Conservation (phyloP, 2,797 vertebrate genomes). For the Fundulus diaphanus region DNA sequence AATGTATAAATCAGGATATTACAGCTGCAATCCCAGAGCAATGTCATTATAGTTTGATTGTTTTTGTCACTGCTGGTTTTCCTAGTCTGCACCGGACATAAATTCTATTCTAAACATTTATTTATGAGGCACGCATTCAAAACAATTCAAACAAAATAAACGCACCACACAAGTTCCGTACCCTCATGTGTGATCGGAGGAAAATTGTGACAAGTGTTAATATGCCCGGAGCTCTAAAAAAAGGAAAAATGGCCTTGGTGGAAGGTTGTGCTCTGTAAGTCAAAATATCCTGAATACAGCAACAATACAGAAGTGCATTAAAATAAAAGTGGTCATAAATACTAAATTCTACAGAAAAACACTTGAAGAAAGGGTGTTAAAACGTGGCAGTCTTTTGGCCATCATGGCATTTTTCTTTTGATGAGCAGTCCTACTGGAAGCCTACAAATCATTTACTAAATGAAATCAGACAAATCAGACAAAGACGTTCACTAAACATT, state of each 20-base stretch:
- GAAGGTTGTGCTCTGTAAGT: neutral
- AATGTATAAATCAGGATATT: slow-evolving; percentile 16
- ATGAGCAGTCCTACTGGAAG: neutral
- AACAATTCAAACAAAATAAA: slow-evolving; percentile 32
- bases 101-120: slow-evolving; percentile 35
- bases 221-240: slow-evolving; percentile 2
- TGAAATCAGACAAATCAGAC: too few relatives aligned
- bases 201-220: slow-evolving; percentile 39
- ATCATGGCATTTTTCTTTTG: neutral
- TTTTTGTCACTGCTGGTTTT: slow-evolving; percentile 30
- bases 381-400: too few relatives aligned
- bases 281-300: neutral
- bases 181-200: slow-evolving; percentile 7
- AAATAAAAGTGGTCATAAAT: neutral
- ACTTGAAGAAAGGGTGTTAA: neutral
- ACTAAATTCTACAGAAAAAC: neutral
- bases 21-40: slow-evolving; percentile 3
- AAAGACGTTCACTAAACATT: too few relatives aligned
- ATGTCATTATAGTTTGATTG: slow-evolving; percentile 6
- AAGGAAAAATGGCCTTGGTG: neutral
- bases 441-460: slow-evolving; percentile 24
- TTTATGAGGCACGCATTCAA: slow-evolving; percentile 16
- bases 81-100: slow-evolving; percentile 7
- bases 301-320: neutral
- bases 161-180: slow-evolving; percentile 1